Conservation (phyloP, 2,113 vertebrate genomes). For the Panurus biarmicus region DNA sequence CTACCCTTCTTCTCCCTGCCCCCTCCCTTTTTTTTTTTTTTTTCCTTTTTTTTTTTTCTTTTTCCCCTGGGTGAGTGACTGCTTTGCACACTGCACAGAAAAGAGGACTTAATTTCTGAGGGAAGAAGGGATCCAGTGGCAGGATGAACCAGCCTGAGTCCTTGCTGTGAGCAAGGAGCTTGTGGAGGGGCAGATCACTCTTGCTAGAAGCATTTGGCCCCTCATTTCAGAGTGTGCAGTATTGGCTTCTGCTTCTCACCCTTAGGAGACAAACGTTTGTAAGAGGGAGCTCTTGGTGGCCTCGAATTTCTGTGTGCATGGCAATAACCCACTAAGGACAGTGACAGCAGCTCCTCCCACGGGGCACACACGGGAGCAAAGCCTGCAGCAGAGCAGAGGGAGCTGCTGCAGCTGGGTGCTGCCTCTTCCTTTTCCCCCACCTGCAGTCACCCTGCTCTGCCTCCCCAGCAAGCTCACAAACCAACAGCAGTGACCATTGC, state of each 20-base stretch:
- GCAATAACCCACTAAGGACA: background rate
- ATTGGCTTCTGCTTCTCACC: background rate
- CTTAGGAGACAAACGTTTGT: background rate
- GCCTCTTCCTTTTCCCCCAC: background rate
- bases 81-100: background rate
- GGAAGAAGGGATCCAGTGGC: background rate
- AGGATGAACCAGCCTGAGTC: background rate
- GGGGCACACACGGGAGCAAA: background rate
- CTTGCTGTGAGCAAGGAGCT: background rate
- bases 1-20: background rate
- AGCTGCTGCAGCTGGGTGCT: background rate
- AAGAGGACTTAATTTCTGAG: background rate
- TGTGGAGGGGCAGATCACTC: background rate
- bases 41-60: too few species aligned
- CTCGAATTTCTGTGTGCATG: rapidly evolving
- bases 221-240: background rate
- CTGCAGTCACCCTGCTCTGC: background rate
- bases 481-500: background rate
- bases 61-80: background rate
- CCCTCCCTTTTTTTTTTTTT: too few species aligned
- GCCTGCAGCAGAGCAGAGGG: background rate
- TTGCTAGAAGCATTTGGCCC: background rate
- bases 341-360: rapidly evolving
- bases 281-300: background rate
- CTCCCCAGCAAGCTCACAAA: background rate